Conservation (phyloP, 2,888 invertebrate species). For the Lycia hirtaria region DNA sequence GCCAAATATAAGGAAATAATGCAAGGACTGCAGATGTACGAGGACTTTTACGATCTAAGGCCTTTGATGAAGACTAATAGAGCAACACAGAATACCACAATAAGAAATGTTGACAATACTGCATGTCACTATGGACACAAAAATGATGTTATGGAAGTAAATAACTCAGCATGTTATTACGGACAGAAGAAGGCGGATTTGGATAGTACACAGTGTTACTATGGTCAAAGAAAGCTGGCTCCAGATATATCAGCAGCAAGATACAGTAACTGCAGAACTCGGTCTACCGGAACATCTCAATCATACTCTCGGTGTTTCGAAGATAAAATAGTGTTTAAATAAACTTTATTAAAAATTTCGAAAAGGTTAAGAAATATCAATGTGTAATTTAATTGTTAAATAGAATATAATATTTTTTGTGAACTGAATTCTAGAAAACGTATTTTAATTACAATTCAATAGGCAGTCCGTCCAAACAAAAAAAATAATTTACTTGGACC, state of each 20-base stretch:
- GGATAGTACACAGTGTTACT: not conserved
- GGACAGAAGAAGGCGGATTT: too few species aligned
- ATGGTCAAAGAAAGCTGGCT: not conserved
- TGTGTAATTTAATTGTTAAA: not conserved
- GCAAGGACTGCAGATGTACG: slow-evolving; percentile 62
- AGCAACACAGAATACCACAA: slow-evolving; percentile 63
- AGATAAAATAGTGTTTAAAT: not conserved
- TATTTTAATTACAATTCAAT: too few species aligned
- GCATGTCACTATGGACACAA: slow-evolving; percentile 1
- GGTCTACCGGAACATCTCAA: slow-evolving; percentile 4
- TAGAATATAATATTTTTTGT: not conserved
- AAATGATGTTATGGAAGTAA: too few species aligned
- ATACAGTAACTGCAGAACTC: not conserved
- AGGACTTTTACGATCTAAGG: slow-evolving; percentile 60
- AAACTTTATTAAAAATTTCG: not conserved
- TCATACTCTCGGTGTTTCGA: slow-evolving; percentile 2
- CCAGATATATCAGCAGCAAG: not conserved
- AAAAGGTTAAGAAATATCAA: not conserved
- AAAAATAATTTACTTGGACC: too few species aligned
- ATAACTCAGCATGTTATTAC: too few species aligned
- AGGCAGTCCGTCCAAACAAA: too few species aligned
- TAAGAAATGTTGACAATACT: slow-evolving; percentile 42
- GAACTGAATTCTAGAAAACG: too few species aligned
- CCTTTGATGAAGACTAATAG: slow-evolving; percentile 63
- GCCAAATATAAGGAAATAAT: slow-evolving; percentile 72